Percentiles rank a stretch among this genome's conserved stretches.
phyloP scores from a whole-genome alignment of 1,140 invertebrate species.

The Diabrotica virgifera region DNA sequence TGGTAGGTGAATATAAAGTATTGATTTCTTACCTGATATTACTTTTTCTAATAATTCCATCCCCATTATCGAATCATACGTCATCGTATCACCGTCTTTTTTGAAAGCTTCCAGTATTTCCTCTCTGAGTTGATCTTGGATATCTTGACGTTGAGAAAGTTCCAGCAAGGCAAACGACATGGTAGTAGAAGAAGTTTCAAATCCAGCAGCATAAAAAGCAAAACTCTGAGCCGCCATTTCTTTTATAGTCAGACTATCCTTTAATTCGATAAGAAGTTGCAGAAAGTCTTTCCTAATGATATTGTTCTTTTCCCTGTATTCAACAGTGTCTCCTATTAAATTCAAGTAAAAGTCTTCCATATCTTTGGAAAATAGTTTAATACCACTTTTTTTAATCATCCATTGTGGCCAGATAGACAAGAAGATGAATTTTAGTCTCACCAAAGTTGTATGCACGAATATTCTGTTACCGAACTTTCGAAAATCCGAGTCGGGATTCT shows the following conservation, averaged over 20 bases:
- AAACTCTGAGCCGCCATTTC: constrained; percentile 52
- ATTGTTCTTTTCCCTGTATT: constrained; percentile 38
- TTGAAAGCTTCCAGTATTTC: constrained; percentile 53
- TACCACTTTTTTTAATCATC: too few species aligned
- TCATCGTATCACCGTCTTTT: constrained; percentile 47
- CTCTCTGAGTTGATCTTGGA: constrained; percentile 52
- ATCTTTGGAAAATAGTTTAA: too few species aligned
- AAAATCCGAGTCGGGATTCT: constrained; percentile 51
- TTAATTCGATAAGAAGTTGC: constrained; percentile 51
- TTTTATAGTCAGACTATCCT: constrained; percentile 32
- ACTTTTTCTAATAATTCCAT: constrained; percentile 46
- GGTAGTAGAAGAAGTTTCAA: constrained; percentile 59
- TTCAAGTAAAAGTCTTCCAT: too few species aligned
- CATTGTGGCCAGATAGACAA: too few species aligned
- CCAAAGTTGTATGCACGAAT: too few species aligned
- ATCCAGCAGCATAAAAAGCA: constrained; percentile 58
- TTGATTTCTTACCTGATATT: constrained; percentile 42
- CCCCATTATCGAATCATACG: constrained; percentile 51
- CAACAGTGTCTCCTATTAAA: too few species aligned
- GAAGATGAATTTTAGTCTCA: too few species aligned
- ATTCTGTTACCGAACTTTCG: constrained; percentile 5
- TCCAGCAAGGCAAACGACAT: constrained; percentile 54
- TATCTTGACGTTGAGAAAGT: constrained; percentile 54
- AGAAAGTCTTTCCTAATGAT: constrained; percentile 52
- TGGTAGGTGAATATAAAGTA: neutral